Evolutionary conservation across 1,140 invertebrate genomes (phyloP).

Genomic region (Potamilus streckersoni): DNA sequence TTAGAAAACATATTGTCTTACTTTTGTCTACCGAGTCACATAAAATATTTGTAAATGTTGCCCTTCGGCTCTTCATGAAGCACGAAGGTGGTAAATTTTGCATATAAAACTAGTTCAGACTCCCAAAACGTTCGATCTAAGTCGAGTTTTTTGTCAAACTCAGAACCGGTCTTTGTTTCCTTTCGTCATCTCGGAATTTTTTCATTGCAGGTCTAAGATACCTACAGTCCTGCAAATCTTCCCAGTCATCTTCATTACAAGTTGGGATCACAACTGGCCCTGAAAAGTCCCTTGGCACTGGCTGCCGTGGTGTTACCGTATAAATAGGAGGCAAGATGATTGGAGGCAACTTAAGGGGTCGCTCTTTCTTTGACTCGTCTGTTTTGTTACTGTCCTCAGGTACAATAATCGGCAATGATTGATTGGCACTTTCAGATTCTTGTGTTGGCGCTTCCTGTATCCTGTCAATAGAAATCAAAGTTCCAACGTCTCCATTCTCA

Average conservation of each 20-base stretch:
- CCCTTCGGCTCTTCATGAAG: too few species aligned
- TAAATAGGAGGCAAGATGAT: constrained; percentile 26
- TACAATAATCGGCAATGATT: constrained; percentile 6
- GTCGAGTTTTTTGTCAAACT: too few species aligned
- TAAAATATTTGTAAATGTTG: too few species aligned
- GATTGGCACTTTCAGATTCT: constrained; percentile 2
- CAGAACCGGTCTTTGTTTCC: constrained; percentile 2
- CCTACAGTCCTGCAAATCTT: constrained; percentile 22
- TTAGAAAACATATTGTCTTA: too few species aligned
- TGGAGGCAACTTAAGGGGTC: constrained; percentile 22
- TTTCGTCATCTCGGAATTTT: constrained; percentile 19
- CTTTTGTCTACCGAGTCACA: too few species aligned
- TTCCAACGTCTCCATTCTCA: constrained; percentile 27
- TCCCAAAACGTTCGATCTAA: too few species aligned
- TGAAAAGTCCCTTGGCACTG: constrained; percentile 13
- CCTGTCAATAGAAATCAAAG: constrained; percentile 24
- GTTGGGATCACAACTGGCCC: constrained; percentile 2
- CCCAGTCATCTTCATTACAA: constrained; percentile 16
- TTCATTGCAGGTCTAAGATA: constrained; percentile 22
- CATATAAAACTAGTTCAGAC: too few species aligned
- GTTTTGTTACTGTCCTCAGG: constrained; percentile 3
- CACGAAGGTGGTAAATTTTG: too few species aligned
- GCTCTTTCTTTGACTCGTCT: constrained; percentile 2
- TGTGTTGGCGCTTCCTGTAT: not conserved
- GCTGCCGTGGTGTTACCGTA: constrained; percentile 17